Base-by-base conservation (phyloP, 2,113 vertebrate species). In the Picathartes gymnocephalus region DNA sequence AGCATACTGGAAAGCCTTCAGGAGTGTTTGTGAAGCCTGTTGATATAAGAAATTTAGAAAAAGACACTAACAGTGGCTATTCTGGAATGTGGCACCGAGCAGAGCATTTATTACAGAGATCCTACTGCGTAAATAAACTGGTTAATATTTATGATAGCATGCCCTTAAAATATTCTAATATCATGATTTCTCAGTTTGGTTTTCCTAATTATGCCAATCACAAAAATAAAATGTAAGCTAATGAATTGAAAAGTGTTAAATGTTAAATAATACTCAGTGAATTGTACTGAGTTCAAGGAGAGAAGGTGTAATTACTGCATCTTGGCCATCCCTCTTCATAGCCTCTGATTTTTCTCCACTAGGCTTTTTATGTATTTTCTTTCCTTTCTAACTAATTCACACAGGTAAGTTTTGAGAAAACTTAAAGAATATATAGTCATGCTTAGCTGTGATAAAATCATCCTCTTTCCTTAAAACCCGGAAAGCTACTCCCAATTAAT, bases 111-210 rank as follows among this genome's bases (percentile, higher is more conserved):
- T 98, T 99, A 68, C 99, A 99, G 97, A 98, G 99, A 77, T 99
- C 99, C 15, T 98, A 98, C 91, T 99, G 99, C 96, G 96, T 99
- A 64, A 99, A 99, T 97, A 98, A 97, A 95, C 97, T 99, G 71
- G 97, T 97, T 54, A 96, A 97, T 79, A 99, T 99, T 96, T 99
- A 99, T 71, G 98, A 98, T 31, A 79, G 95, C 97, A 99, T 99
- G 99, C 99, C 99, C 25, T 98, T 99, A 94, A 97, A 97, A 90
- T 99, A 99, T 92, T 99, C 99, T 92, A 99, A 99, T 97, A 98
- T 99, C 77, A 99, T 99, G 99, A 98, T 99, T 94, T 98, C 99
- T 66, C 99, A 99, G 97, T 99, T 99, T 95, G 99, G 99, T 87
- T 99, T 99, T 95, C 99, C 99, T 58, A 98, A 97, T 95, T 99